A percentile compares a stretch with the other conserved stretches of the same genome.
Evolutionary conservation across 2,888 invertebrate species (phyloP).

Genomic region (Tinea pellionella): DNA sequence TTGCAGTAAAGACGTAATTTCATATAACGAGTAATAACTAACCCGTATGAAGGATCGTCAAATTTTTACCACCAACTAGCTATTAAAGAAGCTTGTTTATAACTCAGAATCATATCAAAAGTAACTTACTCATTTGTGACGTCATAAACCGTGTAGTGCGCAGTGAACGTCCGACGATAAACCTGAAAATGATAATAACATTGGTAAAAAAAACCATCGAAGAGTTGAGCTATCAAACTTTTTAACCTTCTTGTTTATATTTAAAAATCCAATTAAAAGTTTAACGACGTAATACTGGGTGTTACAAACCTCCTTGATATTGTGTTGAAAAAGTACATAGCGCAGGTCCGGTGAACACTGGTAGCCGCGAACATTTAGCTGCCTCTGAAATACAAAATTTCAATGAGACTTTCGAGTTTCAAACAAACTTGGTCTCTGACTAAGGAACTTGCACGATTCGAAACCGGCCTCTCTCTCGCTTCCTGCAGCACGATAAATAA

Average conservation of each 20-base stretch:
- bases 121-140: constrained; percentile 87
- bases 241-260: constrained; percentile 23
- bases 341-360: constrained; percentile 87
- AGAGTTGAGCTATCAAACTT: constrained; percentile 19
- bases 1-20: background rate
- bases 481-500: background rate
- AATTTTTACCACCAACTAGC: background rate
- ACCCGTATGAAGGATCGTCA: background rate
- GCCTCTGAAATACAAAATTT: constrained; percentile 72
- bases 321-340: constrained; percentile 89
- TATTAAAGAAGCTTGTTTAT: background rate
- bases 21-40: background rate
- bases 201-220: constrained; percentile 15
- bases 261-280: constrained; percentile 33
- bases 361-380: constrained; percentile 88
- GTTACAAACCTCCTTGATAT: constrained; percentile 82
- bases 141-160: constrained; percentile 91
- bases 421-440: background rate
- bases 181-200: constrained; percentile 71
- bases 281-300: constrained; percentile 17
- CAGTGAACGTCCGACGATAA: constrained; percentile 86
- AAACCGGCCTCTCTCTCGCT: background rate
- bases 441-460: background rate
- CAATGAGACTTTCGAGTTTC: constrained; percentile 16
- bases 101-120: constrained; percentile 17